Base-by-base conservation (phyloP, 2,888 invertebrate species). In the Apodemia duryi region DNA sequence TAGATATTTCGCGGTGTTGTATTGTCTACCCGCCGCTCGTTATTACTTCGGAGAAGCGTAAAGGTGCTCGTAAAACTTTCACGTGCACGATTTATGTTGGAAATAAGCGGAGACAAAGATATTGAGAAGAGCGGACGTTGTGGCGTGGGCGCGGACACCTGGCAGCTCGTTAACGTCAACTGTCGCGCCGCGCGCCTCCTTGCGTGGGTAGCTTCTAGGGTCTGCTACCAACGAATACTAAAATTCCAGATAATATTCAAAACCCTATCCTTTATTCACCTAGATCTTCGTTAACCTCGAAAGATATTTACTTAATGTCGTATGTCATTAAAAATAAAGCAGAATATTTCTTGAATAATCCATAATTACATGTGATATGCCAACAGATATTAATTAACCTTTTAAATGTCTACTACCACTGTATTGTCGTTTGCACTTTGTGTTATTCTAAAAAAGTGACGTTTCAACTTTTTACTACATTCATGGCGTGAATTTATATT, bases 11-110 rank as follows among this genome's bases (percentile, higher is more conserved):
- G 89, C 84, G 83, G 83, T 77, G 85, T 82, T 77, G 85, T 82
- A 87, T 88, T 89, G 88, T 89, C 86, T 85, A 78, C 43, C 3
- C 38, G 38, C 11, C 43, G 43, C 80, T 74, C 78, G 76, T 87
- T 89, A 88, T 85, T 78, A 77, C 79, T 89, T 89, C 87, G 81
- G 79, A 83, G 88, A 89, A 88, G 84, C 81, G 79, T 86, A 83
- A 84, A 87, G 85, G 85, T 84, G 87, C 78, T 88, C 90, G 86
- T 91, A 90, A 91, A 91, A 91, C 90, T 91, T 91, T 91, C 91
- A 89, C 90, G 86, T 86, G 46, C 81, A 80, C 88, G 81, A 89
- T 90, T 89, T 90, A 90, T 88, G 84, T 77, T 79, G 78, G 81
- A 83, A 83, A 46, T 46, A 46, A 46, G 78, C 46, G 81, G 83